These are phyloP conservation scores for Chaitophorus viminalis DNA, from an alignment of 2,888 invertebrate genomes.

Conservation along the genomic window DNA sequence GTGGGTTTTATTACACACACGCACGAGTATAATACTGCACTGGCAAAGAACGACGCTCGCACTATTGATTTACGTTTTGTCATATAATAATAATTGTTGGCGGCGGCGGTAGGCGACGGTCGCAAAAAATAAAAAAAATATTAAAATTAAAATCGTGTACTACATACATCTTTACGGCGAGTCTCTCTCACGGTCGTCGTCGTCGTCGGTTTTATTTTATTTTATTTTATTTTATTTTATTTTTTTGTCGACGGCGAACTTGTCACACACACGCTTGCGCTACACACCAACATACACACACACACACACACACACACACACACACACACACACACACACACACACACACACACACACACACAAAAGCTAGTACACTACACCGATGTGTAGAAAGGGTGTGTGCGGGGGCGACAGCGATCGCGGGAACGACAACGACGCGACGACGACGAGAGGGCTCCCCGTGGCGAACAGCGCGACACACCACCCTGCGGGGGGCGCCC, in stretches of 20 bases:
- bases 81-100: conserved; percentile 43
- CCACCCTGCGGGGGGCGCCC: conserved; percentile 58
- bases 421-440: conserved; percentile 35
- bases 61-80: conserved; percentile 54
- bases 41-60: background rate
- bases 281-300: too few relatives aligned
- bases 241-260: conserved; percentile 33
- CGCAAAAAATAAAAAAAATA: conserved; percentile 24
- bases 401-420: conserved; percentile 40
- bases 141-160: background rate
- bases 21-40: background rate
- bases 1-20: conserved; percentile 33
- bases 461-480: conserved; percentile 61
- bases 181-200: conserved; percentile 42
- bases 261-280: conserved; percentile 29
- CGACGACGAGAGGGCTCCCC: conserved; percentile 53
- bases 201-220: background rate
- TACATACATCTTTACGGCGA: background rate
- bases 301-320: too few relatives aligned
- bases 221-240: background rate
- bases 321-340: too few relatives aligned
- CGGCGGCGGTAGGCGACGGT: conserved; percentile 15
- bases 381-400: conserved; percentile 22
- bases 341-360: background rate
- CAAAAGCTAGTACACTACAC: too few relatives aligned